Conservation (phyloP, 2,888 invertebrate species). For the Phasia obesa region DNA sequence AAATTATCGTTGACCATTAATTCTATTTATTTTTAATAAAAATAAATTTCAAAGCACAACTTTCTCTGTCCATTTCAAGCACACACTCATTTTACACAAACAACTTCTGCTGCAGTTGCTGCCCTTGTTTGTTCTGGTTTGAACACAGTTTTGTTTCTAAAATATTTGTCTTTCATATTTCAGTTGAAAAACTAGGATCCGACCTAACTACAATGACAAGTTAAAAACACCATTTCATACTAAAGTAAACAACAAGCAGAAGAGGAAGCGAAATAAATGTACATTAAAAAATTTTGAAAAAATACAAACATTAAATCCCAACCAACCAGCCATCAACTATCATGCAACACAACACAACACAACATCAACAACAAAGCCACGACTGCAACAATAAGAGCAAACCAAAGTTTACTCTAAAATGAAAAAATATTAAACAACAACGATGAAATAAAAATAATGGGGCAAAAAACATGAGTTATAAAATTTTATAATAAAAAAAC, state of each 20-base stretch:
- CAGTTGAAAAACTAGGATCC: too few species aligned
- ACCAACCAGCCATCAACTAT: slow-evolving; percentile 55
- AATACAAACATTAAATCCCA: slow-evolving; percentile 43
- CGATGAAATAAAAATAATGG: not conserved
- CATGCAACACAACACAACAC: slow-evolving; percentile 28
- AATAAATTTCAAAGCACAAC: not conserved
- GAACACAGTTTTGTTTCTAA: slow-evolving; percentile 6
- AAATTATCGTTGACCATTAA: slow-evolving; percentile 25
- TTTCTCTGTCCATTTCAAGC: too few species aligned
- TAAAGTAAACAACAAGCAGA: not conserved
- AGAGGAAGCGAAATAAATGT: not conserved
- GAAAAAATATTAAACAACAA: not conserved
- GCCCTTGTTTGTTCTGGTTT: not conserved
- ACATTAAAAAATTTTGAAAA: too few species aligned
- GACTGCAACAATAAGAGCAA: slow-evolving; percentile 19
- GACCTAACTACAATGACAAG: too few species aligned
- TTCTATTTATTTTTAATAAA: slow-evolving; percentile 26
- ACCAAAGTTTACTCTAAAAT: slow-evolving; percentile 18
- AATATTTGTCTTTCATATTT: slow-evolving; percentile 57
- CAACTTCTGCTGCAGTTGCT: not conserved
- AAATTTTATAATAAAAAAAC: not conserved
- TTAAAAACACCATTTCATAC: not conserved
- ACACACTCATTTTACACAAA: too few species aligned
- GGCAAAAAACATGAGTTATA: slow-evolving; percentile 18
- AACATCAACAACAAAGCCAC: slow-evolving; percentile 29